phyloP scores from a whole-genome alignment of 2,888 invertebrate species.

The Lagria hirta region DNA sequence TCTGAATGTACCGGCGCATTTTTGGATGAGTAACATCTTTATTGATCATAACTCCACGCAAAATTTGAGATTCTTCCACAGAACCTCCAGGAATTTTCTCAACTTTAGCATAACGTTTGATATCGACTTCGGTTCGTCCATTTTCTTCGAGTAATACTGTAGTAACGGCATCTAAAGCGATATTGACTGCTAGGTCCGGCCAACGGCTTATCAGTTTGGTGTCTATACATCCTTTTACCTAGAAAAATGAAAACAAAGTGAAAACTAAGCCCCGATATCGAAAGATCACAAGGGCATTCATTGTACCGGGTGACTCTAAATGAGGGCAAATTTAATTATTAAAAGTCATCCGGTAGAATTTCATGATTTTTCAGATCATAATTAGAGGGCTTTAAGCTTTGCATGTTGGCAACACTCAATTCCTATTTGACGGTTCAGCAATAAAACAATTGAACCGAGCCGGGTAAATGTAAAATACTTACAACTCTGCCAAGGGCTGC shows the following conservation, averaged over 20 bases:
- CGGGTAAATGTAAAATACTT: conserved; percentile 51
- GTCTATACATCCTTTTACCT: conserved; percentile 88
- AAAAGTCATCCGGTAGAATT: too few species aligned
- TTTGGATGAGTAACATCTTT: conserved; percentile 98
- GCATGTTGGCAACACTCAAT: too few species aligned
- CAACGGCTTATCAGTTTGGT: conserved; percentile 97
- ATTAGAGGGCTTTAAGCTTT: too few species aligned
- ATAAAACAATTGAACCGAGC: too few species aligned
- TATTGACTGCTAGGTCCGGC: conserved; percentile 93
- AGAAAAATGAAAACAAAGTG: conserved; percentile 32
- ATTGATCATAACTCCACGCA: conserved; percentile 96
- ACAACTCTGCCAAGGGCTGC: conserved; percentile 84
- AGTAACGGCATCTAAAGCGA: conserved; percentile 92
- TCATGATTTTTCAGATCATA: too few species aligned
- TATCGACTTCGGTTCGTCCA: conserved; percentile 93
- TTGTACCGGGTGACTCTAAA: too few species aligned
- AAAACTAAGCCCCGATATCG: too few species aligned
- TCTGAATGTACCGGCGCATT: conserved; percentile 90
- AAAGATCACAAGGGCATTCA: too few species aligned
- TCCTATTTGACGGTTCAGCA: too few species aligned
- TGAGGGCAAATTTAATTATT: too few species aligned
- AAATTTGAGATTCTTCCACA: conserved; percentile 90
- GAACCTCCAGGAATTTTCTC: conserved; percentile 94
- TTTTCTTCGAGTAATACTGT: conserved; percentile 87
- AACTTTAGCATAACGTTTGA: conserved; percentile 96